Base-by-base conservation (phyloP, 2,797 vertebrate genomes). In the Acrocephalus scirpaceus region DNA sequence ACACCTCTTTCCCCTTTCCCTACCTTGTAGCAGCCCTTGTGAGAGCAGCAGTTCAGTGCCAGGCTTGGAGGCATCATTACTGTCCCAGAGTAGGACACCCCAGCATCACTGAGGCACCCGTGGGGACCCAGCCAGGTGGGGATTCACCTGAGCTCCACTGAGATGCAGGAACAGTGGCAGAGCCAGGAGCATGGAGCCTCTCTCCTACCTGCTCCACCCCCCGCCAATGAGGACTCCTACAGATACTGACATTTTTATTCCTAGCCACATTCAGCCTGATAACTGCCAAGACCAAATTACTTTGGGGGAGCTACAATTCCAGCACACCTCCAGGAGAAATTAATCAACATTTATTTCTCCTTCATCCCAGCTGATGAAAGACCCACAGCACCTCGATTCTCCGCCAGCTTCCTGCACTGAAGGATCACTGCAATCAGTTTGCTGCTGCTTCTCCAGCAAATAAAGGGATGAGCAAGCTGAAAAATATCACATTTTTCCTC, bases 201-300 rank as follows among this genome's bases (percentile, higher is more conserved):
- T 69, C 56, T 72, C 53, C 40, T 2, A 36, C 40, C 62, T 27
- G 16, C 54, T 48, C 19, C 22, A 9, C 32, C 44, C 34, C 57
- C 56, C 70, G 64, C 47, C 27, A 23, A 22, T 0, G 0, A 0
- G 0, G 58, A 56, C 23, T 16, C 45, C 67, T 85, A 65, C 44
- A 82, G 42, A 36, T 12, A 58, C 7, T 2, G 5, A 10, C 27
- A 20, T 36, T 16, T 47, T 26, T 32, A 66, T 70, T 61, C 45
- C 64, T 20, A 76, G 30, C 32, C 47, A 76, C 34, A 45, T 42
- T 78, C 81, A 79, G 23, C 60, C 69, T 51, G 44, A 1, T 57
- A 83, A 79, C 60, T 42, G 66, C 47, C 50, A 80, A 84, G 27
- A 73, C 20, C 61, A 89, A 88, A 91, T 76, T 58, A 81, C 45